A percentile compares a stretch with the other conserved stretches of the same genome.
Conservation (phyloP, 2,888 invertebrate genomes). For the Dynastes grantii region DNA sequence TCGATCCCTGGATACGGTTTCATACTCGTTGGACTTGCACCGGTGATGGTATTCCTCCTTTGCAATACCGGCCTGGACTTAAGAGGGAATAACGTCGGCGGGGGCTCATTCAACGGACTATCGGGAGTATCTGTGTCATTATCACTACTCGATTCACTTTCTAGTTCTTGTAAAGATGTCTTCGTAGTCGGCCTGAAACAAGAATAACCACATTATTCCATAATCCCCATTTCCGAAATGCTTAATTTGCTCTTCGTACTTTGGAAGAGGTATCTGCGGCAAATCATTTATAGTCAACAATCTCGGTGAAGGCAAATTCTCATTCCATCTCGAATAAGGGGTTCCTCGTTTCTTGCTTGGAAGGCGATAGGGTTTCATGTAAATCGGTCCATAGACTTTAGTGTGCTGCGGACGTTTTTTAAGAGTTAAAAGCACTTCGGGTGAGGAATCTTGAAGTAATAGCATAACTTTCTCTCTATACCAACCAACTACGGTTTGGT, state of each 20-base stretch:
- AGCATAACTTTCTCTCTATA: conserved; percentile 84
- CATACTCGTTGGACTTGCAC: conserved; percentile 80
- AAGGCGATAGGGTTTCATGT: conserved; percentile 81
- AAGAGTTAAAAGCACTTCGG: conserved; percentile 86
- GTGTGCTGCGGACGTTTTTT: conserved; percentile 89
- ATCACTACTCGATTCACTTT: conserved; percentile 72
- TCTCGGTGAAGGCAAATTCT: conserved; percentile 79
- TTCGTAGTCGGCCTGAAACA: conserved; percentile 60
- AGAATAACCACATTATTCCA: conserved; percentile 32
- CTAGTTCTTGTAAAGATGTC: conserved; percentile 60
- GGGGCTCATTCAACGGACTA: conserved; percentile 68
- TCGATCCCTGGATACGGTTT: conserved; percentile 79
- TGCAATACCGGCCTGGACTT: conserved; percentile 84
- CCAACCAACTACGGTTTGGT: conserved; percentile 87
- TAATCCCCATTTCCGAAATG: background rate
- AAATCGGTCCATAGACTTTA: conserved; percentile 83
- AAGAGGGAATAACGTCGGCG: conserved; percentile 79
- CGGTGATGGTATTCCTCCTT: conserved; percentile 91
- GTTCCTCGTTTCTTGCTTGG: conserved; percentile 81
- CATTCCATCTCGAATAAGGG: conserved; percentile 79
- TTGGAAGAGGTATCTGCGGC: conserved; percentile 73
- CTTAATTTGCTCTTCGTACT: conserved; percentile 65
- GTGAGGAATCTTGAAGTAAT: conserved; percentile 82
- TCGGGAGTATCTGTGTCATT: conserved; percentile 75
- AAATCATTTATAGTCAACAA: conserved; percentile 77